Conservation (phyloP, 2,888 invertebrate genomes). For the Melitaea athalia region DNA sequence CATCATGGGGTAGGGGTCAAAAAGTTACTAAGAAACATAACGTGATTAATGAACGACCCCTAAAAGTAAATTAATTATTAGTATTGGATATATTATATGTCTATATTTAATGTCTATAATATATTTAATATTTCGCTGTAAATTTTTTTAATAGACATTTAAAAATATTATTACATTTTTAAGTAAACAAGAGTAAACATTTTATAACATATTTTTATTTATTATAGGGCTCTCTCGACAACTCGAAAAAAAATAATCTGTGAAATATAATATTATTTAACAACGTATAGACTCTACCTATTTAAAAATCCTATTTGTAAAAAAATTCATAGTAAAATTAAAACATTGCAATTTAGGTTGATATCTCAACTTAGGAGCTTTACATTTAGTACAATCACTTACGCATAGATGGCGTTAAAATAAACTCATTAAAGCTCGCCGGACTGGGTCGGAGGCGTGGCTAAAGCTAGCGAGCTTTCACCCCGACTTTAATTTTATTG, state of each 20-base stretch:
- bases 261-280: too few species aligned
- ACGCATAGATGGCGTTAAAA: slow-evolving; percentile 61
- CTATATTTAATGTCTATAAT: too few species aligned
- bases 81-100: too few species aligned
- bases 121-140: too few species aligned
- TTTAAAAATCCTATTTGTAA: background rate
- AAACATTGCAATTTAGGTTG: background rate
- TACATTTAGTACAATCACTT: slow-evolving; percentile 10
- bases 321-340: background rate
- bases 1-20: too few species aligned
- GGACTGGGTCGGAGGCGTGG: slow-evolving; percentile 63
- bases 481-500: slow-evolving; percentile 68
- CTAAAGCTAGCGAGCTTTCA: slow-evolving; percentile 60
- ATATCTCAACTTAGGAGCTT: background rate
- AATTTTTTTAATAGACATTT: background rate
- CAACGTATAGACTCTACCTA: too few species aligned
- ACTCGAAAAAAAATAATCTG: too few species aligned
- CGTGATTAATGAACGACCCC: too few species aligned
- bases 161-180: too few species aligned
- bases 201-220: background rate
- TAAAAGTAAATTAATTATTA: too few species aligned
- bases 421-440: slow-evolving; percentile 48
- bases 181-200: background rate
- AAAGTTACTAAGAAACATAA: too few species aligned
- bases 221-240: too few species aligned